Base-by-base conservation (phyloP, 2,113 vertebrate genomes). In the Misgurnus anguillicaudatus region DNA sequence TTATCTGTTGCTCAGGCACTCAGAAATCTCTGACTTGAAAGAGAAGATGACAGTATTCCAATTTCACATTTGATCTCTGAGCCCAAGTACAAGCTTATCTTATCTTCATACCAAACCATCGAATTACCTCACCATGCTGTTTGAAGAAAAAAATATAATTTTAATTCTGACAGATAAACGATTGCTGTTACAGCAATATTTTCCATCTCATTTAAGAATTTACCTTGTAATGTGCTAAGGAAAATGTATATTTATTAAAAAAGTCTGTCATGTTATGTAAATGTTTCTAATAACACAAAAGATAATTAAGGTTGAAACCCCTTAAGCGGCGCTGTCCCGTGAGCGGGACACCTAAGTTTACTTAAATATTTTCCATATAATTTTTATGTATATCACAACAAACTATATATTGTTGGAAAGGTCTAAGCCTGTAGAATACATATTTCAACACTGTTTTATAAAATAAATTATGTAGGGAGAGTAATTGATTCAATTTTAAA, bases 11-110 rank as follows among this genome's bases (percentile, higher is more conserved):
- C 86, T 88, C 86, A 87, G 84, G 79, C 75, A 77, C 53, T 72
- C 36, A 78, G 39, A 86, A 87, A 87, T 88, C 86, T 81, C 57
- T 63, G 24, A 88, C 89, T 90, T 92, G 84, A 90, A 90, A 91
- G 86, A 83, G 47, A 79, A 72, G 82, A 75, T 24, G 82, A 84
- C 82, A 53, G 47, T 53, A 39, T 55, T 78, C 48, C 64, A 51
- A 60, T 81, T 77, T 79, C 38, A 64, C 78, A 72, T 41, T 80
- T 53, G 55, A 70, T 70, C 57, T 72, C 78, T 39, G 48, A 71
- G 45, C 69, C 65, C 61, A 79, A 72, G 68, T 64, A 64, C 61
- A 51, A 63, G 77, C 67, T 72, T 62, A 73, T 78, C 76, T 78
- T 78, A 31, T 72, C 62, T 71, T 80, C 60, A 24, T 65, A 31